phyloP scores from a whole-genome alignment of 2,888 invertebrate genomes.

The Malachius bipustulatus region DNA sequence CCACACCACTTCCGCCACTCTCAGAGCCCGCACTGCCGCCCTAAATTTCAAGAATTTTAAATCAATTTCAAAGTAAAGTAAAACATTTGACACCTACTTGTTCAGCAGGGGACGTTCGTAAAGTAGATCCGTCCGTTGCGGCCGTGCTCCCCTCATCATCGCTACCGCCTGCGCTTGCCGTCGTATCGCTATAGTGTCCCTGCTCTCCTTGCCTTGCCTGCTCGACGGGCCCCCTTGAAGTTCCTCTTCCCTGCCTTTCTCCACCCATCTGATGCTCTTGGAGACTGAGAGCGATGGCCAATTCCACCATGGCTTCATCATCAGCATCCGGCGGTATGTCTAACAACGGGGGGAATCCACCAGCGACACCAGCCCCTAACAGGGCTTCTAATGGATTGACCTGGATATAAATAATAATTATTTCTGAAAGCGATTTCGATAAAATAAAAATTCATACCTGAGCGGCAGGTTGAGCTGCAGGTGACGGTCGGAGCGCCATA shows the following conservation, averaged over 20 bases:
- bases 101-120: conserved; percentile 74
- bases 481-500: conserved; percentile 27
- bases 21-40: conserved; percentile 58
- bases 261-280: conserved; percentile 62
- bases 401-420: too few relatives aligned
- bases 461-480: conserved; percentile 12
- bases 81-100: conserved; percentile 38
- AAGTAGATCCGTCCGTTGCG: conserved; percentile 86
- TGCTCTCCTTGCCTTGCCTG: conserved; percentile 36
- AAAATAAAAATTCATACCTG: too few relatives aligned
- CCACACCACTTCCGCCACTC: conserved; percentile 84
- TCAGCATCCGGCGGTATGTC: conserved; percentile 92
- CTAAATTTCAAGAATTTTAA: conserved; percentile 13
- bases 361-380: conserved; percentile 36
- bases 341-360: conserved; percentile 64
- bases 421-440: too few relatives aligned
- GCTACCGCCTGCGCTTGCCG: conserved; percentile 78
- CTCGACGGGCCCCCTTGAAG: too few relatives aligned
- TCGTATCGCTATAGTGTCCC: conserved; percentile 66
- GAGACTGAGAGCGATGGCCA: conserved; percentile 88
- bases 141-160: conserved; percentile 92
- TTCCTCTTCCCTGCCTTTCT: conserved; percentile 27
- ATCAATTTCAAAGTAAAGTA: conserved; percentile 5
- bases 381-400: conserved; percentile 40
- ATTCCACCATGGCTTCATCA: conserved; percentile 93